phyloP scores from a whole-genome alignment of 2,113 vertebrate species.

The Bambusicola thoracicus region DNA sequence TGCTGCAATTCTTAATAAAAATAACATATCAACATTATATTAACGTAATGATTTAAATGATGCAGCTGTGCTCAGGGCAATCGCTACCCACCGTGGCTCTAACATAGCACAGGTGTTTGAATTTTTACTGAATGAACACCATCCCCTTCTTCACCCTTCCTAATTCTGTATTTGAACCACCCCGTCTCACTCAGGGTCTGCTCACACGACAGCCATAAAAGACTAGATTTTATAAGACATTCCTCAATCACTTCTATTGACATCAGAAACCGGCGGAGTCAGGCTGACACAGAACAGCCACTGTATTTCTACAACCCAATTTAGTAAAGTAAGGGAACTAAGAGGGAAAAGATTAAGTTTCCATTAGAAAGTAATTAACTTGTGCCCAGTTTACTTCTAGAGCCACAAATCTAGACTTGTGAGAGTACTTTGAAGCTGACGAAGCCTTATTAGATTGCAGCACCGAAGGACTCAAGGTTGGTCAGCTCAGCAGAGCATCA shows the following conservation, averaged over 20 bases:
- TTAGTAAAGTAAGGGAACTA: neutral
- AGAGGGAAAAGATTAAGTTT: neutral
- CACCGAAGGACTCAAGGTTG: neutral
- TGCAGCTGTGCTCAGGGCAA: neutral
- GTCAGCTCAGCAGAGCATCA: neutral
- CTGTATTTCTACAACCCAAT: neutral
- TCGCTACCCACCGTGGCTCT: accelerated
- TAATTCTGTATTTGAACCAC: neutral
- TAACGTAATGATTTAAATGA: neutral
- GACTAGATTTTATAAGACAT: neutral
- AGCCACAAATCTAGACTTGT: neutral
- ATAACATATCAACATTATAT: neutral
- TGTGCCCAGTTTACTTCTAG: neutral
- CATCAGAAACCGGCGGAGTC: neutral
- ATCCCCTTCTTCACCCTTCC: no score
- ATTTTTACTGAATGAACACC: neutral
- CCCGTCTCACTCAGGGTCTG: accelerated
- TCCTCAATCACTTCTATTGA: neutral
- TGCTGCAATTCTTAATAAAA: neutral
- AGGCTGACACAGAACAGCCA: neutral
- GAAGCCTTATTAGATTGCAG: neutral
- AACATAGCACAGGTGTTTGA: accelerated
- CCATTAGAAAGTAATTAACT: neutral
- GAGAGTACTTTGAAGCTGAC: neutral
- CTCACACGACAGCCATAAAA: neutral